Evolutionary conservation across 2,797 vertebrate genomes (phyloP).

Genomic region (Alauda arvensis): DNA sequence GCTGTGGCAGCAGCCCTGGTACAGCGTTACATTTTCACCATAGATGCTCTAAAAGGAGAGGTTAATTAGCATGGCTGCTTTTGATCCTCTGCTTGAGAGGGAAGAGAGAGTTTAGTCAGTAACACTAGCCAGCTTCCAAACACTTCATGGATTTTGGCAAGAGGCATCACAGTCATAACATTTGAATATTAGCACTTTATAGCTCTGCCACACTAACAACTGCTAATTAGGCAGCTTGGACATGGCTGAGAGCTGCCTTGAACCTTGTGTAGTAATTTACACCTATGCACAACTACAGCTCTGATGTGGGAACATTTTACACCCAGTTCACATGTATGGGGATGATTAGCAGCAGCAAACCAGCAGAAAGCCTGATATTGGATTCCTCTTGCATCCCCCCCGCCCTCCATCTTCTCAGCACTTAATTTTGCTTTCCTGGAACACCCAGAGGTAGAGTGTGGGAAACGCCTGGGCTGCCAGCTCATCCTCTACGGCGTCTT

Average conservation of each 20-base stretch:
- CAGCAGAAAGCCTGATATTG: neutral
- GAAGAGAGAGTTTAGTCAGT: slow-evolving; percentile 47
- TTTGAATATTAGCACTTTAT: slow-evolving; percentile 66
- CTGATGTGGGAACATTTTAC: slow-evolving; percentile 5
- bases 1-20: neutral
- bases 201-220: slow-evolving; percentile 42
- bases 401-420: neutral
- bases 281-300: neutral
- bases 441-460: slow-evolving; percentile 35
- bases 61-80: slow-evolving; percentile 33
- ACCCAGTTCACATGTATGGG: neutral
- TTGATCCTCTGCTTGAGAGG: slow-evolving; percentile 39
- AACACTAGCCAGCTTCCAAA: slow-evolving; percentile 48
- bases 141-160: slow-evolving; percentile 66
- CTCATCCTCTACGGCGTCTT: neutral
- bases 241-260: neutral
- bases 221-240: slow-evolving; percentile 59
- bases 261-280: slow-evolving; percentile 36
- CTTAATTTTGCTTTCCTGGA: slow-evolving; percentile 55
- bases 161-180: slow-evolving; percentile 56
- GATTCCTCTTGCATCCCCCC: slow-evolving; percentile 10
- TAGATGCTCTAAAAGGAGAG: neutral
- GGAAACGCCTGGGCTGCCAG: neutral
- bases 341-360: neutral
- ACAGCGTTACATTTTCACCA: neutral